phyloP scores from a whole-genome alignment of 1,140 invertebrate genomes.

The Trichomalopsis sarcophagae region DNA sequence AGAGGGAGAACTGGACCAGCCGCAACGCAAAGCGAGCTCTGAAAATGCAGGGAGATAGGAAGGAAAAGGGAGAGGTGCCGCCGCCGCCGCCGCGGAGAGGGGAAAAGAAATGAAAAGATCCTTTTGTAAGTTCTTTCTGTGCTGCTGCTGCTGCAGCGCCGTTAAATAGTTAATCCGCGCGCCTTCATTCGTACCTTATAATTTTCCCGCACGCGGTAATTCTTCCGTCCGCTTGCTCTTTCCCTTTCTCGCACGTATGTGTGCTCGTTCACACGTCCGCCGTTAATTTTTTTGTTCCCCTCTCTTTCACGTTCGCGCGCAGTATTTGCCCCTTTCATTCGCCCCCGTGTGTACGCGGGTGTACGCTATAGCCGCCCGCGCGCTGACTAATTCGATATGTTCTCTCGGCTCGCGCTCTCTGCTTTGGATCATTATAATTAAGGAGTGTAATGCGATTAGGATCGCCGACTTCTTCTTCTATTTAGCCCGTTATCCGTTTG shows the following conservation, averaged over 20 bases:
- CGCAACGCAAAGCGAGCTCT: background rate
- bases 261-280: background rate
- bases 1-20: background rate
- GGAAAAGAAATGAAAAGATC: conserved; percentile 43
- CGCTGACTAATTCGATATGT: conserved; percentile 26
- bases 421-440: conserved; percentile 50
- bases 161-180: conserved; percentile 48
- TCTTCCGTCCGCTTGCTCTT: background rate
- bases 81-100: background rate
- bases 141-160: background rate
- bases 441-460: conserved; percentile 22
- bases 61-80: background rate
- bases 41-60: background rate
- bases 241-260: background rate
- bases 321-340: background rate
- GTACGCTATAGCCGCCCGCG: background rate
- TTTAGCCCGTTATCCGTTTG: background rate
- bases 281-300: conserved; percentile 31
- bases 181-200: conserved; percentile 32
- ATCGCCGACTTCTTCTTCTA: background rate
- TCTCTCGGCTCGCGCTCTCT: background rate
- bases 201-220: conserved; percentile 37
- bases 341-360: background rate
- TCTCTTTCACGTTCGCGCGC: background rate
- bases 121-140: conserved; percentile 39